Conservation (phyloP, 2,113 vertebrate species). For the Cottus gobio region DNA sequence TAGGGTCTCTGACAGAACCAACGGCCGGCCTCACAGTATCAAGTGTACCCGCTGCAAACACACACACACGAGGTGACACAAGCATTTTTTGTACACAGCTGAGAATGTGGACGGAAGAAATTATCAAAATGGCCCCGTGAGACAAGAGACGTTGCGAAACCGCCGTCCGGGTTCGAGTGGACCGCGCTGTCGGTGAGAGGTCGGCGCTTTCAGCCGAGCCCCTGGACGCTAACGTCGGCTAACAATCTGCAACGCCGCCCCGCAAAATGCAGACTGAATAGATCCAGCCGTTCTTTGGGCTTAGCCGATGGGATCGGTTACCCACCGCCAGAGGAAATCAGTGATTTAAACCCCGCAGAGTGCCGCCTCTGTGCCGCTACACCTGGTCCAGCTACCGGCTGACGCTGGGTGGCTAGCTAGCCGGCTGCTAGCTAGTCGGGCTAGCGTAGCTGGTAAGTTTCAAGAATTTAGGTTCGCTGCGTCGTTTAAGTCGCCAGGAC, state of each 20-base stretch:
- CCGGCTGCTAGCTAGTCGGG: too few species aligned
- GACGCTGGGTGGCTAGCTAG: too few species aligned
- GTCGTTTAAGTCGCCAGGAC: too few species aligned
- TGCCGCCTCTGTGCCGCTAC: slow-evolving; percentile 10
- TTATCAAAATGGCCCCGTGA: slow-evolving; percentile 27
- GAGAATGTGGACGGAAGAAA: background rate
- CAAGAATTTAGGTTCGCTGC: too few species aligned
- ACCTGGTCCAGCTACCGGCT: slow-evolving; percentile 34
- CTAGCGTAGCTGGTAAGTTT: too few species aligned
- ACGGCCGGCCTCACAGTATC: background rate
- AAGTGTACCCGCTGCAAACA: background rate
- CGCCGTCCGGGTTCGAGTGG: slow-evolving; percentile 1
- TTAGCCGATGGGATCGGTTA: background rate
- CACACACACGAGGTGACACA: background rate
- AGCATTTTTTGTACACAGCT: background rate
- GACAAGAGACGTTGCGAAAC: slow-evolving; percentile 24
- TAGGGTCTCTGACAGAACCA: background rate
- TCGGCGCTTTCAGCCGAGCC: background rate
- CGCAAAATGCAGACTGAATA: background rate
- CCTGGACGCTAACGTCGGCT: background rate
- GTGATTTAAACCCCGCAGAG: background rate
- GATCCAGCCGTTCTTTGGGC: background rate
- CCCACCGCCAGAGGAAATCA: background rate
- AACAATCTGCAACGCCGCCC: background rate
- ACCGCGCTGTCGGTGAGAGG: slow-evolving; percentile 7